A percentile compares a stretch with the other conserved stretches of the same genome.
phyloP scores from a whole-genome alignment of 2,888 invertebrate species.

The Saturnia pavonia region DNA sequence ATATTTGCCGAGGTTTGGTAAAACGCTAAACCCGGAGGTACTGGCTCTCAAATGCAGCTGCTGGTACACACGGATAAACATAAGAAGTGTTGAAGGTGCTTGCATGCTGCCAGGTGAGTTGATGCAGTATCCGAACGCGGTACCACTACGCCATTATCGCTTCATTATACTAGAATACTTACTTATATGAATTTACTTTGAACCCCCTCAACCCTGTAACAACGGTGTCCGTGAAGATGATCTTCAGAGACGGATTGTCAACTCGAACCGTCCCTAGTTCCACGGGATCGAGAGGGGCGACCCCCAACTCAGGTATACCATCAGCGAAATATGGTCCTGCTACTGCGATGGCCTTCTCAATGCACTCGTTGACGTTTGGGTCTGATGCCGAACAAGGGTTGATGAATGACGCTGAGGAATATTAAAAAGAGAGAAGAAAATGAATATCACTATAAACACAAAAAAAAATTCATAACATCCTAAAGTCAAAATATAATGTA shows the following conservation, averaged over 20 bases:
- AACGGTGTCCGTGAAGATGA: slow-evolving; percentile 70
- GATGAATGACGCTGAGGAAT: slow-evolving; percentile 70
- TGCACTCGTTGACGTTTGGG: slow-evolving; percentile 64
- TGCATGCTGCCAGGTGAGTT: too few species aligned
- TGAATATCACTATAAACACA: neutral
- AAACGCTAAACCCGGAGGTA: too few species aligned
- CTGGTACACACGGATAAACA: too few species aligned
- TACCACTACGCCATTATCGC: too few species aligned
- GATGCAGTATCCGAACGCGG: too few species aligned
- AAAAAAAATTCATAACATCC: neutral
- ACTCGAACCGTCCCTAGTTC: slow-evolving; percentile 69
- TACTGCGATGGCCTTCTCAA: slow-evolving; percentile 53
- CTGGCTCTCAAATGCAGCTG: too few species aligned
- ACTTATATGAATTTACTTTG: slow-evolving; percentile 68
- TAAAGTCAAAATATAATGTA: too few species aligned
- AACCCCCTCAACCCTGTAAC: slow-evolving; percentile 70
- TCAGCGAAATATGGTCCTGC: slow-evolving; percentile 64
- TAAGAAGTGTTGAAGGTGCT: too few species aligned
- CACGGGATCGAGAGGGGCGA: slow-evolving; percentile 75
- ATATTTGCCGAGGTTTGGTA: too few species aligned
- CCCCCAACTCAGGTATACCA: slow-evolving; percentile 72
- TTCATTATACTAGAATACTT: slow-evolving; percentile 33
- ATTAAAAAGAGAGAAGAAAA: slow-evolving; percentile 22
- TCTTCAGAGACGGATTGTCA: slow-evolving; percentile 67
- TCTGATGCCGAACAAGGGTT: slow-evolving; percentile 70